A percentile compares a stretch with the other conserved stretches of the same genome.
Conservation (phyloP, 2,113 vertebrate species). For the Argyrosomus japonicus region DNA sequence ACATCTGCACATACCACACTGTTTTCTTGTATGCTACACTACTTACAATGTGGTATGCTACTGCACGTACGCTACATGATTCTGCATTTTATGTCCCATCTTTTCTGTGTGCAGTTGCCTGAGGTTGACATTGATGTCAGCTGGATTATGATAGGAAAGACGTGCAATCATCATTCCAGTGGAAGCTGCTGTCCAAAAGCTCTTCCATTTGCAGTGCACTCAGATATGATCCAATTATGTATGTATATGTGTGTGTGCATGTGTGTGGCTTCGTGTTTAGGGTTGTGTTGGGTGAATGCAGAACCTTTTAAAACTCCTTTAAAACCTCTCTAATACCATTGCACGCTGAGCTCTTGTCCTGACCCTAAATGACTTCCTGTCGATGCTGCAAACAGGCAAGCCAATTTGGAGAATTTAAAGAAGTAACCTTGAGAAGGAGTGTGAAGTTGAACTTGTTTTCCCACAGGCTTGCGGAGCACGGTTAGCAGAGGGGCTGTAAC, state of each 20-base stretch:
- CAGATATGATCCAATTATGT: conserved; percentile 60
- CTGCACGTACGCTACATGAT: background rate
- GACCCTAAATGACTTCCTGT: conserved; percentile 40
- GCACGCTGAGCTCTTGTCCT: conserved; percentile 23
- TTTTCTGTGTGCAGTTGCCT: conserved; percentile 12
- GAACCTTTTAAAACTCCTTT: conserved; percentile 29
- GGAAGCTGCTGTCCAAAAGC: conserved; percentile 46
- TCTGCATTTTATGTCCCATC: conserved; percentile 15
- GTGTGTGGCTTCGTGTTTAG: background rate
- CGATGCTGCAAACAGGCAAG: conserved; percentile 30
- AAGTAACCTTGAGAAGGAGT: conserved; percentile 29
- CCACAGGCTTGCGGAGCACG: conserved; percentile 32
- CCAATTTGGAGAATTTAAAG: background rate
- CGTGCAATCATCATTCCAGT: conserved; percentile 42
- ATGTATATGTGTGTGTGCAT: conserved; percentile 8
- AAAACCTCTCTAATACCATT: conserved; percentile 54
- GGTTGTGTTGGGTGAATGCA: conserved; percentile 31
- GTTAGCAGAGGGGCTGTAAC: conserved; percentile 28
- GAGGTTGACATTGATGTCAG: conserved; percentile 49
- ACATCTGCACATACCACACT: too few species aligned
- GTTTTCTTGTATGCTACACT: too few species aligned
- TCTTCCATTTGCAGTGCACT: conserved; percentile 46
- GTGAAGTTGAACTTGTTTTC: conserved; percentile 49
- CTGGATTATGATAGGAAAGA: conserved; percentile 45
- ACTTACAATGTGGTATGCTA: background rate